Conservation (phyloP, 2,113 vertebrate species). For the Plecotus auritus region DNA sequence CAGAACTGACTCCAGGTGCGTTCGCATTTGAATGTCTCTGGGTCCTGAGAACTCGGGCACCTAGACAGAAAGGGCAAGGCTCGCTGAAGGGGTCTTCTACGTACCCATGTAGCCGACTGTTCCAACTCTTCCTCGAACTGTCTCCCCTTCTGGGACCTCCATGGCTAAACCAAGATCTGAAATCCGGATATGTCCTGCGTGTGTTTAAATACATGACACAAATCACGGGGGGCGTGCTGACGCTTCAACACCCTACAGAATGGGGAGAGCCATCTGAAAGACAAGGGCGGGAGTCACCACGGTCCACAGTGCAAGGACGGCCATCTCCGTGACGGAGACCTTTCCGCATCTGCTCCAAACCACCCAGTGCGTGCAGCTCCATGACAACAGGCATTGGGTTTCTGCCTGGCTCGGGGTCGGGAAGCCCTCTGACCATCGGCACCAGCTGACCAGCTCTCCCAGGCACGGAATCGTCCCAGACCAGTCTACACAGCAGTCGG, state of each 20-base stretch:
- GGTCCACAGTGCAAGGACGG: neutral
- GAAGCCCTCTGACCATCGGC: neutral
- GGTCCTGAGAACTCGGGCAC: neutral
- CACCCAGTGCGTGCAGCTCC: neutral
- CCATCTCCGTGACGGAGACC: neutral
- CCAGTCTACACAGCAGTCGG: neutral
- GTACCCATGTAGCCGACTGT: slow-evolving; percentile 95
- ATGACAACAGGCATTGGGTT: neutral
- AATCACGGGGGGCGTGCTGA: neutral
- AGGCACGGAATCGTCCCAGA: neutral
- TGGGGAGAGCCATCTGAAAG: neutral
- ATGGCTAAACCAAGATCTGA: slow-evolving; percentile 93
- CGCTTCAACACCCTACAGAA: neutral
- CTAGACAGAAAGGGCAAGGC: neutral
- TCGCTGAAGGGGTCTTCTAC: neutral
- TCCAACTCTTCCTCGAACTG: slow-evolving; percentile 89
- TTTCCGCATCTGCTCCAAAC: neutral
- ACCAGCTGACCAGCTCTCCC: neutral
- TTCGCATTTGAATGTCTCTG: neutral
- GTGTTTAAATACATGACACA: slow-evolving; percentile 54
- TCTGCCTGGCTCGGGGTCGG: neutral
- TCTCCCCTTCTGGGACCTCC: slow-evolving; percentile 90
- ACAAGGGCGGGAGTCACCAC: neutral
- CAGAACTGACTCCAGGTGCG: fast-evolving
- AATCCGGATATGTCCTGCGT: slow-evolving; percentile 92